Conservation (phyloP, 2,888 invertebrate genomes). For the Ariolimax columbianus region DNA sequence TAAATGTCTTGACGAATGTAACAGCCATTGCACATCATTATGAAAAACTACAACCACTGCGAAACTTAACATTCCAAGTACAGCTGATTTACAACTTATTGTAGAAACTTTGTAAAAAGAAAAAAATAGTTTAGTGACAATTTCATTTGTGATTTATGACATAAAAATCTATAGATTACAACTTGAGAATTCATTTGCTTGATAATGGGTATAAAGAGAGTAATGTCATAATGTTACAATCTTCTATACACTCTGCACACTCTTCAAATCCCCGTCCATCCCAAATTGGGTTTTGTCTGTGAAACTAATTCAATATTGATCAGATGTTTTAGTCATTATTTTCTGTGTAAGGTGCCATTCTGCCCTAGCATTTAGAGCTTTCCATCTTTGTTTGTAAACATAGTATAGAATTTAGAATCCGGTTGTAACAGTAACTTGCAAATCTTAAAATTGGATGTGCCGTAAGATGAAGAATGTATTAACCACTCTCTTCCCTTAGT, state of each 20-base stretch:
- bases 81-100: not conserved
- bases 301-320: not conserved
- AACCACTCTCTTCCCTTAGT: not conserved
- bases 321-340: not conserved
- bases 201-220: not conserved
- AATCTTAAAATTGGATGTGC: not conserved
- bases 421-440: not conserved
- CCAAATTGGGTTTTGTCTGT: not conserved
- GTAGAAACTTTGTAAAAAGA: not conserved
- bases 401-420: not conserved
- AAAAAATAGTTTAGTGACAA: not conserved
- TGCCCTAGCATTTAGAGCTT: not conserved
- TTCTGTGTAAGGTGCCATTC: not conserved
- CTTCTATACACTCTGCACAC: too few relatives aligned
- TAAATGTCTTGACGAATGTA: not conserved
- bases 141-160: not conserved
- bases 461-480: not conserved
- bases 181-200: not conserved
- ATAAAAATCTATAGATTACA: not conserved
- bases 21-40: not conserved
- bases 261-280: not conserved
- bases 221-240: not conserved
- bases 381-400: not conserved
- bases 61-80: conserved; percentile 33
- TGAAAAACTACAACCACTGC: conserved; percentile 21